Conservation (phyloP, 2,888 invertebrate genomes). For the Craniophora ligustri region DNA sequence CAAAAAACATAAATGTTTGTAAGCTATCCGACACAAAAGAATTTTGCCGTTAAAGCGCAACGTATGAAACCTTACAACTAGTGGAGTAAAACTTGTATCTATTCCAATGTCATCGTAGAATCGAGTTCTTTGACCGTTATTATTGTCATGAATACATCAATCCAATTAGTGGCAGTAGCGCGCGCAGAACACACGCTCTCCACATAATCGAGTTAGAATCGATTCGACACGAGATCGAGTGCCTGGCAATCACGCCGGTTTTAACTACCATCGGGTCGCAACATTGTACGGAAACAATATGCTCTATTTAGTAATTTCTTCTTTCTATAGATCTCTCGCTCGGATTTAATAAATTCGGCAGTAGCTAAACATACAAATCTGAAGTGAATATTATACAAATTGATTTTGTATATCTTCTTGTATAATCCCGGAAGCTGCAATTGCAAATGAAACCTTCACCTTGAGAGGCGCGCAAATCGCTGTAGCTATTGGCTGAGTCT, state of each 20-base stretch:
- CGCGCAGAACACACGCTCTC: constrained; percentile 49
- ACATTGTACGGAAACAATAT: constrained; percentile 24
- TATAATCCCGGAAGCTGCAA: constrained; percentile 18
- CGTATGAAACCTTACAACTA: constrained; percentile 40
- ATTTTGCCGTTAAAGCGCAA: too few relatives aligned
- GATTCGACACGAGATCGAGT: constrained; percentile 69
- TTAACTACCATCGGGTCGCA: constrained; percentile 23
- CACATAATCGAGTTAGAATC: constrained; percentile 73
- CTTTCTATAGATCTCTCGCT: constrained; percentile 3
- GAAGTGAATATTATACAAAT: background rate
- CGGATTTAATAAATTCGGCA: constrained; percentile 6
- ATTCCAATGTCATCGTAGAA: constrained; percentile 49
- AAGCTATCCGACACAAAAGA: too few relatives aligned
- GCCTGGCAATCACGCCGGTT: constrained; percentile 24
- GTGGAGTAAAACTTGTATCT: constrained; percentile 41
- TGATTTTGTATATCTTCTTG: constrained; percentile 1
- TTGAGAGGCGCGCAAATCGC: constrained; percentile 25
- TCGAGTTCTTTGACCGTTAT: constrained; percentile 58
- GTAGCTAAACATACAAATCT: too few relatives aligned
- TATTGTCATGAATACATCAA: constrained; percentile 46
- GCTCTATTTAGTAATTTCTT: too few relatives aligned
- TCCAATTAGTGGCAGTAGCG: constrained; percentile 54
- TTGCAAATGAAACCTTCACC: constrained; percentile 27
- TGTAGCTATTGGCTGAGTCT: background rate
- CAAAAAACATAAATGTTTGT: too few relatives aligned